Base-by-base conservation (phyloP, 2,113 vertebrate genomes). In the Pomatorhinus ruficollis region DNA sequence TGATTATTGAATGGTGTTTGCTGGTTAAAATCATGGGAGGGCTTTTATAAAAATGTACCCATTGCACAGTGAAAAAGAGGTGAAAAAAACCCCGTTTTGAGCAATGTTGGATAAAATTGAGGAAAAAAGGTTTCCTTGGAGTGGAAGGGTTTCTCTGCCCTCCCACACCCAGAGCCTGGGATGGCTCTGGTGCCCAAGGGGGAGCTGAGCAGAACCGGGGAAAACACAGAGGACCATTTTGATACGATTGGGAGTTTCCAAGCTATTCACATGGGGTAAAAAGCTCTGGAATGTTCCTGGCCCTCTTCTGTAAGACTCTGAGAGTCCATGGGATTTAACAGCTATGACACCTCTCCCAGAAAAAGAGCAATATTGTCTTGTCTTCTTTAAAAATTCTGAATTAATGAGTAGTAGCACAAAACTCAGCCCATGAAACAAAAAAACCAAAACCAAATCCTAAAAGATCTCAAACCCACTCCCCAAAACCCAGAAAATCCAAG, bases 191-290 rank as follows among this genome's bases (percentile, higher is more conserved):
- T 30, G 37, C 37, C 64, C 69, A 35, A 31, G 39, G 21, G 35
- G 28, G 23, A 60, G 7, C 8, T 3, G 14, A 65, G 45, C 0
- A 0, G 50, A 42, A 40, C 17, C 0, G 0, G 3, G 76, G 44
- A 56, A 60, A 78, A 49, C 31, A 8, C 5, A 23, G 59, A 83
- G 72, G 31, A 59, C 2, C 47, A 19, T 44, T 82, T 47, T n/a
- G 35, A 74, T 53, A 18, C 33, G 52, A 2, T 0, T 21, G 22
- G 76, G 80, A 45, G 59, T 52, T 56, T 50, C 66, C 13, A 10
- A 80, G 30, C 44, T 56, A 39, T 76, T 56, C 27, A 47, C 14
- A 39, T 0, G 4, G 9, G 23, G 25, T 42, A 25, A 40, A 66
- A 66, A 27, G 28, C 35, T 91, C 71, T 2, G 10, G 37, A n/a